Conservation (phyloP, 2,888 invertebrate species). For the Dyspetes luteomarginatus region DNA sequence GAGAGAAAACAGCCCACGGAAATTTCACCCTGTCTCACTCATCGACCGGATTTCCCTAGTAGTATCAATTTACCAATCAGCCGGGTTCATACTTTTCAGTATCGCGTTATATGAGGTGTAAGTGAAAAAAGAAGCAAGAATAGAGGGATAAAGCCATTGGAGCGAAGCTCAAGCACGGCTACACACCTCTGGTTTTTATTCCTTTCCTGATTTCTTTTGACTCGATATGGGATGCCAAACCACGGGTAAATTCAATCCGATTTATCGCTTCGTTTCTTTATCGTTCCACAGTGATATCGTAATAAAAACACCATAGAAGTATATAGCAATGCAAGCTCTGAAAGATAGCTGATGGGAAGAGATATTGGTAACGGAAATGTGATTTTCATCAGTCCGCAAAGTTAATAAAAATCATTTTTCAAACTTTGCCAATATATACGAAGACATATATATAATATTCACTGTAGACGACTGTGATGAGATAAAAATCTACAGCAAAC, state of each 20-base stretch:
- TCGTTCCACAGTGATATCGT: constrained; percentile 36
- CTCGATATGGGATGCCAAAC: constrained; percentile 5
- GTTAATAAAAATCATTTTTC: constrained; percentile 5
- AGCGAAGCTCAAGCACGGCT: constrained; percentile 12
- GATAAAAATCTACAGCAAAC: background rate
- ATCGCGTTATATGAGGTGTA: constrained; percentile 13
- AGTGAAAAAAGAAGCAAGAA: background rate
- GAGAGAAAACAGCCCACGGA: constrained; percentile 14
- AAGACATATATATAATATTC: background rate
- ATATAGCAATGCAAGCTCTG: background rate
- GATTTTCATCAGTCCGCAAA: constrained; percentile 27
- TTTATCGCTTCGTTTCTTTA: constrained; percentile 41
- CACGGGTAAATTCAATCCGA: constrained; percentile 29
- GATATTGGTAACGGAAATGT: constrained; percentile 38
- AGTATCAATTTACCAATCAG: constrained; percentile 50
- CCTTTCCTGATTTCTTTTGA: constrained; percentile 27
- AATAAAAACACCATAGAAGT: constrained; percentile 1
- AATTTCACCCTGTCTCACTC: constrained; percentile 14
- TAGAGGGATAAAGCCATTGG: background rate
- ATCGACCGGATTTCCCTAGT: constrained; percentile 4
- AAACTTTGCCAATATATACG: background rate
- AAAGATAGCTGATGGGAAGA: background rate
- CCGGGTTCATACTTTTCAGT: constrained; percentile 41
- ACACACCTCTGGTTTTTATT: background rate
- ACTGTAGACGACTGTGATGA: background rate